Conservation (phyloP, 2,797 vertebrate species). For the Peromyscus melanophrys region DNA sequence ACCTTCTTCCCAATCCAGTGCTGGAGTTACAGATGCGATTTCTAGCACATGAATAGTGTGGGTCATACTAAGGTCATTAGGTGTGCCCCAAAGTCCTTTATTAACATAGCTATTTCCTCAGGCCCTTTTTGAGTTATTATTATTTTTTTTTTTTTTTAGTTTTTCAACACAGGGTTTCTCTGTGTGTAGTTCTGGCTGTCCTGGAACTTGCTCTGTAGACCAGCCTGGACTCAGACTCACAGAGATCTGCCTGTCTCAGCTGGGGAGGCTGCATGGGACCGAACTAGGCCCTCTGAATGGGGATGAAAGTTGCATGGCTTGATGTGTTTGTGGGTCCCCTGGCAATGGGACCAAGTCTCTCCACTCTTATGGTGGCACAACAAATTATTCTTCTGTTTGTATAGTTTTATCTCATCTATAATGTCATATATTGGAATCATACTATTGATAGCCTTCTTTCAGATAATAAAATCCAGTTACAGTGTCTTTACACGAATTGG, state of each 20-base stretch:
- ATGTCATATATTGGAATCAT: neutral
- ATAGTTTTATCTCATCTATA: neutral
- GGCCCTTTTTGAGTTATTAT: neutral
- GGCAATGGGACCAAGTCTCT: too few species aligned
- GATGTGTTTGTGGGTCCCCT: too few species aligned
- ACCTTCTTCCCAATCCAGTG: too few species aligned
- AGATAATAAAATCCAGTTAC: neutral
- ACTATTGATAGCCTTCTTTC: neutral
- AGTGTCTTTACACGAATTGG: neutral
- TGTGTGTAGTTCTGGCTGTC: too few species aligned
- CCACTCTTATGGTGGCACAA: neutral
- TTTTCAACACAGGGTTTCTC: too few species aligned
- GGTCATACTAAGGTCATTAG: neutral
- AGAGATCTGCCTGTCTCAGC: too few species aligned
- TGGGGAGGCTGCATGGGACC: too few species aligned
- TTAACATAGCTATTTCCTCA: neutral
- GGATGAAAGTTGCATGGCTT: too few species aligned
- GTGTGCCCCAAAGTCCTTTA: neutral
- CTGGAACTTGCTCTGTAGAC: too few species aligned
- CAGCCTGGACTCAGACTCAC: too few species aligned
- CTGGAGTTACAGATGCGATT: neutral
- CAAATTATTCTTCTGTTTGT: neutral
- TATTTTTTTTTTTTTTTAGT: too few species aligned
- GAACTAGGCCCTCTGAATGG: too few species aligned
- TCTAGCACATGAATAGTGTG: neutral